Evolutionary conservation across 2,797 vertebrate genomes (phyloP).

Genomic region (Channallabes apus): DNA sequence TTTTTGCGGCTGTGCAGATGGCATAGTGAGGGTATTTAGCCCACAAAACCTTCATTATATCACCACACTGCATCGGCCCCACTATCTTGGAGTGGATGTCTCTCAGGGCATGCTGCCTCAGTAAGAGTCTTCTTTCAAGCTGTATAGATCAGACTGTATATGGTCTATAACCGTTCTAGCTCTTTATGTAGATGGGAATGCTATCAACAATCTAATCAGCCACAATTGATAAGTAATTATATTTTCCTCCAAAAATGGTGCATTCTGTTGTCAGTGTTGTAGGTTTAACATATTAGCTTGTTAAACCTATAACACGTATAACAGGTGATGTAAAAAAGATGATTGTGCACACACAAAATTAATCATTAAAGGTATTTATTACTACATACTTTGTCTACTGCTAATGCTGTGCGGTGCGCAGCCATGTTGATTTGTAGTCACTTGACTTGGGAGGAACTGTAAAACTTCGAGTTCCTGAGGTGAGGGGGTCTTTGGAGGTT

Average conservation of each 20-base stretch:
- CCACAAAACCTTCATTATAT: conserved; percentile 76
- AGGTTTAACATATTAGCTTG: background rate
- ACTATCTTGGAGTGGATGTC: conserved; percentile 80
- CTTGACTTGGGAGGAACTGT: background rate
- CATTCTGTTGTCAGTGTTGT: background rate
- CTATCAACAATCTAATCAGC: too few relatives aligned
- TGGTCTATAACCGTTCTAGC: background rate
- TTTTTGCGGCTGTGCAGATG: conserved; percentile 86
- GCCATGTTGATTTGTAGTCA: background rate
- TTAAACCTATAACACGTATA: too few relatives aligned
- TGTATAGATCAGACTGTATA: background rate
- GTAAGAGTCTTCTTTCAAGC: conserved; percentile 57
- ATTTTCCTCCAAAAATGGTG: background rate
- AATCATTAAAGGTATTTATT: background rate
- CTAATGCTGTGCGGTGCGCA: background rate
- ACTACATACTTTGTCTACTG: background rate
- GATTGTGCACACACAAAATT: background rate
- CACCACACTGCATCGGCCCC: conserved; percentile 78
- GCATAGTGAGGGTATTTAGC: conserved; percentile 77
- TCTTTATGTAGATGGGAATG: background rate
- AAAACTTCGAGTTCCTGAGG: too few relatives aligned
- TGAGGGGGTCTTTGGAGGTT: background rate
- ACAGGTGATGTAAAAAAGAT: too few relatives aligned
- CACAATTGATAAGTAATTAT: background rate
- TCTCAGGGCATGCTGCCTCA: conserved; percentile 61